A percentile compares a stretch with the other conserved stretches of the same genome.
Conservation (phyloP, 2,888 invertebrate genomes). For the Microctonus aethiopoides region DNA sequence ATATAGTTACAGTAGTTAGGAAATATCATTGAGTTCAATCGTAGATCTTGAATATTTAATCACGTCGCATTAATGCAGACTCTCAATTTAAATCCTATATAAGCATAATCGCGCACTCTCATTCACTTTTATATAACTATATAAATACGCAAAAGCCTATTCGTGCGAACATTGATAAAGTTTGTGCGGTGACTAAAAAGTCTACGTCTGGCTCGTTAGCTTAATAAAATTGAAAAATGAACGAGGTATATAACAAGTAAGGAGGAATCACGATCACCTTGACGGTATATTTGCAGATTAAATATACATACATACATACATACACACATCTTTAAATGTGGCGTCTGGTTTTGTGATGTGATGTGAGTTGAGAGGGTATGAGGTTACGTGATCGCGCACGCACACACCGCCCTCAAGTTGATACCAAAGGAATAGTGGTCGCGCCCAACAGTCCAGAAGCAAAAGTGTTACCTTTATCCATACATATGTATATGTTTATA, state of each 20-base stretch:
- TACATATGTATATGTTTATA: slow-evolving; percentile 17
- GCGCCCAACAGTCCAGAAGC: slow-evolving; percentile 35
- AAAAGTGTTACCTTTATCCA: slow-evolving; percentile 20
- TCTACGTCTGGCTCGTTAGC: slow-evolving; percentile 20
- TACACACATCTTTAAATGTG: background rate
- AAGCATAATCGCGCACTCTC: background rate
- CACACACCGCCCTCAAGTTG: slow-evolving; percentile 42
- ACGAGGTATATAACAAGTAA: slow-evolving; percentile 1
- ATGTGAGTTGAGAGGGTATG: slow-evolving; percentile 25
- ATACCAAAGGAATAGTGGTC: slow-evolving; percentile 37
- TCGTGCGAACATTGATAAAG: slow-evolving; percentile 33
- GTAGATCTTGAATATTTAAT: background rate
- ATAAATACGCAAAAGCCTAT: background rate
- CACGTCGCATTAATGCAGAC: slow-evolving; percentile 4
- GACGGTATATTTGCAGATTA: slow-evolving; percentile 17
- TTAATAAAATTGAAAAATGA: slow-evolving; percentile 32
- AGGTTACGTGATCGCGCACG: slow-evolving; percentile 44
- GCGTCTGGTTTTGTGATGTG: slow-evolving; percentile 4
- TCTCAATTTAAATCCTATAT: slow-evolving; percentile 7
- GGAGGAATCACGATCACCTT: slow-evolving; percentile 28
- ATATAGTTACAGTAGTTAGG: background rate
- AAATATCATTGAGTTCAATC: background rate
- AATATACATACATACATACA: background rate
- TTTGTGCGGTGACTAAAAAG: background rate
- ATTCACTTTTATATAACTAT: background rate